phyloP scores from a whole-genome alignment of 2,888 invertebrate species.

The Malthinus seriepunctatus region DNA sequence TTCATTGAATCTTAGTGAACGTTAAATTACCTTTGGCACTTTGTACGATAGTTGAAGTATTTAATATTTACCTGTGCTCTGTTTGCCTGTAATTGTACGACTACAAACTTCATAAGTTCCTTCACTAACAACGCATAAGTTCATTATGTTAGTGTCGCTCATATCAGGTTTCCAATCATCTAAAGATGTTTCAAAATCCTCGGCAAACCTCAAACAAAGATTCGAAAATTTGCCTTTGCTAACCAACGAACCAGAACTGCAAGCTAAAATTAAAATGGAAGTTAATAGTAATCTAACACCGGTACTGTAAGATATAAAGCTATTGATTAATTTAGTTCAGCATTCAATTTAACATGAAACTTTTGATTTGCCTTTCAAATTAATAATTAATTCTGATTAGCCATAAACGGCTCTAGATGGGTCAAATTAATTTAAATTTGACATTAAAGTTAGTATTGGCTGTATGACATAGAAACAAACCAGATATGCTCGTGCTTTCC shows the following conservation, averaged over 20 bases:
- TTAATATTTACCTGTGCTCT: conserved; percentile 64
- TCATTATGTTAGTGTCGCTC: conserved; percentile 77
- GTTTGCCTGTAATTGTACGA: conserved; percentile 85
- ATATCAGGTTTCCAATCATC: conserved; percentile 97
- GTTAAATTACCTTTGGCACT: too few species aligned
- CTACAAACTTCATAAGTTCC: conserved; percentile 98
- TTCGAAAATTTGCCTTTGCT: conserved; percentile 91
- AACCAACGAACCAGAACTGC: conserved; percentile 93
- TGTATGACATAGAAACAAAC: conserved; percentile 36
- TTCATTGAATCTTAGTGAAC: too few species aligned
- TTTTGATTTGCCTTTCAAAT: too few species aligned
- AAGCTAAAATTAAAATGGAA: conserved; percentile 61
- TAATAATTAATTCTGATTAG: too few species aligned
- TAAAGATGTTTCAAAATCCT: conserved; percentile 94
- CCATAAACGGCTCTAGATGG: too few species aligned
- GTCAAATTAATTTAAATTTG: too few species aligned
- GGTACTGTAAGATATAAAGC: too few species aligned
- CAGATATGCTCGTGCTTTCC: conserved; percentile 91
- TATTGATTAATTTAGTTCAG: too few species aligned
- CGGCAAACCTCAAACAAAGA: conserved; percentile 91
- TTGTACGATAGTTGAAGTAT: neutral
- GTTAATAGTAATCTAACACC: too few species aligned
- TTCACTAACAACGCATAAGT: conserved; percentile 96
- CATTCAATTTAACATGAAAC: too few species aligned
- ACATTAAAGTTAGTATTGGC: too few species aligned